Evolutionary conservation across 2,797 vertebrate genomes (phyloP).

Genomic region (Halcyon badia): DNA sequence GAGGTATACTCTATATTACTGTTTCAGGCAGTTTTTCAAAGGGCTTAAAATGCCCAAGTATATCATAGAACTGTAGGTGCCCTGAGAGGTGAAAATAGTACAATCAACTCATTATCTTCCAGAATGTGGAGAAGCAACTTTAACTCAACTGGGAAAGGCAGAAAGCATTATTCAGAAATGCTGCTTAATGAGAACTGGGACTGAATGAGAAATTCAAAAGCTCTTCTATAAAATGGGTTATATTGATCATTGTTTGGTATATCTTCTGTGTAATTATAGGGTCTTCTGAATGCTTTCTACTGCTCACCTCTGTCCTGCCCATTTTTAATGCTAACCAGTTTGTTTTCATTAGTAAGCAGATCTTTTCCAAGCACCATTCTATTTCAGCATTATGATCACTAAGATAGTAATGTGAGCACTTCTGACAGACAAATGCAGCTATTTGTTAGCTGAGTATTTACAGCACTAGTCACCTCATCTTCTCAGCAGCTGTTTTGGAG

Average conservation of each 20-base stretch:
- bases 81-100: background rate
- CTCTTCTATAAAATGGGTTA: background rate
- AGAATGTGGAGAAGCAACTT: background rate
- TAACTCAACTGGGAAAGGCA: background rate
- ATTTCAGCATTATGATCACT: background rate
- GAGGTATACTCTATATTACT: background rate
- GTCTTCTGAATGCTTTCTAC: background rate
- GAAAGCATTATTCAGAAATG: background rate
- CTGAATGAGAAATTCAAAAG: background rate
- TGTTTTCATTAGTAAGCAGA: background rate
- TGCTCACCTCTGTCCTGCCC: background rate
- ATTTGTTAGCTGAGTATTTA: background rate
- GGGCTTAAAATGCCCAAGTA: background rate
- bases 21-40: conserved; percentile 13
- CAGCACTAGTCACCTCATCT: background rate
- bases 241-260: background rate
- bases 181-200: background rate
- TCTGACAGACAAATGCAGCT: background rate
- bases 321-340: background rate
- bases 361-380: background rate
- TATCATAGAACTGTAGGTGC: background rate
- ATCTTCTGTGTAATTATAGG: background rate
- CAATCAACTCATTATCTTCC: background rate
- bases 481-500: background rate
- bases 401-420: background rate